phyloP scores from a whole-genome alignment of 1,140 invertebrate species.

The Drosophila repletoides region DNA sequence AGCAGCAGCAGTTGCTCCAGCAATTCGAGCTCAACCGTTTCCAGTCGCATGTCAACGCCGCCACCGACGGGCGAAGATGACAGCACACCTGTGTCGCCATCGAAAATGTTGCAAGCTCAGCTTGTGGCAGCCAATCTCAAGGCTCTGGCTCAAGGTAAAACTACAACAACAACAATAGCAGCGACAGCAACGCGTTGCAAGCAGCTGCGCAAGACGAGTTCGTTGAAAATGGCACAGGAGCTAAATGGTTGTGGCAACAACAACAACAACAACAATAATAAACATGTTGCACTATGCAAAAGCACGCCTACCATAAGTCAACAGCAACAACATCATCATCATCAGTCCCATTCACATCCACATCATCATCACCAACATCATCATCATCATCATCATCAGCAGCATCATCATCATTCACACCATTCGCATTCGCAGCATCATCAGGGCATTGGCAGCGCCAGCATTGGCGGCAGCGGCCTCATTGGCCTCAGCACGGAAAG shows the following conservation, averaged over 20 bases:
- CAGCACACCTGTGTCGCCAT: slow-evolving; percentile 71
- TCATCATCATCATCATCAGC: slow-evolving; percentile 7
- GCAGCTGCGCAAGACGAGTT: slow-evolving; percentile 70
- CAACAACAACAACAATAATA: slow-evolving; percentile 21
- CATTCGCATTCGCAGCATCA: no score
- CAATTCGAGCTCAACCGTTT: slow-evolving; percentile 59
- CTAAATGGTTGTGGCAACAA: slow-evolving; percentile 30
- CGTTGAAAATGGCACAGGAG: slow-evolving; percentile 67
- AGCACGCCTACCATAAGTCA: slow-evolving; percentile 17
- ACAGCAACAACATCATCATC: slow-evolving; percentile 30
- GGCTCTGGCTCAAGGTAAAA: slow-evolving; percentile 42
- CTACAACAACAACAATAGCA: slow-evolving; percentile 26
- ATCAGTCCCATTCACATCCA: slow-evolving; percentile 38
- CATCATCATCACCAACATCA: slow-evolving; percentile 19
- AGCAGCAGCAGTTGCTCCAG: slow-evolving; percentile 45
- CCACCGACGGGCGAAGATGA: slow-evolving; percentile 78
- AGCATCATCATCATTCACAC: slow-evolving; percentile 56
- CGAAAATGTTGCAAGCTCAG: slow-evolving; percentile 61
- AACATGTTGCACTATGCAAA: slow-evolving; percentile 8
- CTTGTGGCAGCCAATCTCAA: slow-evolving; percentile 68
- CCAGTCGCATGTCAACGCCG: slow-evolving; percentile 72
- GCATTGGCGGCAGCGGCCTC: slow-evolving; percentile 64
- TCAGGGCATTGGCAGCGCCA: slow-evolving; percentile 63
- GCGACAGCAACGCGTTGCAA: slow-evolving; percentile 57
- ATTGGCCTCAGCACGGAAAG: slow-evolving; percentile 60